phyloP scores from a whole-genome alignment of 2,797 vertebrate genomes.

The Balearica regulorum region DNA sequence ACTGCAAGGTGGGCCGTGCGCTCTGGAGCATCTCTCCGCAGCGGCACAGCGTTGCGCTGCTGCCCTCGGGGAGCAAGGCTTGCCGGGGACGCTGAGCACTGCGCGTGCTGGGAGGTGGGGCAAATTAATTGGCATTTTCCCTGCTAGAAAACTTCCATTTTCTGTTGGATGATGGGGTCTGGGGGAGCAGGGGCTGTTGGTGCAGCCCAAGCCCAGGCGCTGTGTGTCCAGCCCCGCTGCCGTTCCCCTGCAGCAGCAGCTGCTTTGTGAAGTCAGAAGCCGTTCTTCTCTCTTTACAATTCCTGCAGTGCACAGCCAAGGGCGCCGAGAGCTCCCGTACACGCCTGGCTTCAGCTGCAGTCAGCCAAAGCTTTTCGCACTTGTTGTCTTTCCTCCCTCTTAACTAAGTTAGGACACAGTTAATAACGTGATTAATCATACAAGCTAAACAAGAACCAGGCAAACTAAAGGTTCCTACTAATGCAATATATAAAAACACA shows the following conservation, averaged over 20 bases:
- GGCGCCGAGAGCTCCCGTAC: background rate
- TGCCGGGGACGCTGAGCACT: background rate
- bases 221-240: background rate
- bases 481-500: background rate
- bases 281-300: rapidly evolving
- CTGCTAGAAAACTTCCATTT: background rate
- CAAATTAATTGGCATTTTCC: no score
- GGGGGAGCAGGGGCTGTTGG: background rate
- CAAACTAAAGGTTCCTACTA: background rate
- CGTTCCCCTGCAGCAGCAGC: background rate
- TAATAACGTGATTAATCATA: background rate
- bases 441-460: background rate
- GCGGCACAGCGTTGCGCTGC: no score
- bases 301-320: no score
- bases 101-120: background rate
- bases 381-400: background rate
- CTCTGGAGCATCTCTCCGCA: background rate
- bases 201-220: background rate
- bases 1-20: rapidly evolving
- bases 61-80: background rate
- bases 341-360: background rate
- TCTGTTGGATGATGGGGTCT: background rate
- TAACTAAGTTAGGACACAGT: background rate
- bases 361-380: background rate
- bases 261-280: background rate